A percentile compares a stretch with the other conserved stretches of the same genome.
Conservation (phyloP, 2,888 invertebrate species). For the Eupithecia tripunctaria region DNA sequence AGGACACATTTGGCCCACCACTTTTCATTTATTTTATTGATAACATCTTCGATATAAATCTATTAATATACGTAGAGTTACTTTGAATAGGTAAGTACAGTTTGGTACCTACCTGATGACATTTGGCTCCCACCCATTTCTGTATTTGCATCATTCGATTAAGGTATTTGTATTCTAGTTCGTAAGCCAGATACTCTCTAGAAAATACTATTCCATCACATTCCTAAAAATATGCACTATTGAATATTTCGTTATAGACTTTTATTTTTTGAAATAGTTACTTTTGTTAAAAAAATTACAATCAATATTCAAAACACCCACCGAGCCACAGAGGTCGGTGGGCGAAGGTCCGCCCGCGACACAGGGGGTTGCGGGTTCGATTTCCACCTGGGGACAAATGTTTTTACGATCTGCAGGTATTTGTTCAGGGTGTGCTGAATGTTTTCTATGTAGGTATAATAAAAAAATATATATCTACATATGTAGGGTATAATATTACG, state of each 20-base stretch:
- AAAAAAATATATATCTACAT: no score
- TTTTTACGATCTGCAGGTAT: no score
- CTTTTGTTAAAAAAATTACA: background rate
- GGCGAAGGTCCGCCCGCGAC: no score
- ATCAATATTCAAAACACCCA: no score
- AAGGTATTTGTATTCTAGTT: conserved; percentile 49
- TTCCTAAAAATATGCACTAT: conserved; percentile 52
- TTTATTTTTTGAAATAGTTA: background rate
- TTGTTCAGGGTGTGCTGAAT: no score
- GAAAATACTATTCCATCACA: conserved; percentile 66
- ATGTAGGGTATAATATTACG: no score
- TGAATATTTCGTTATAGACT: no score
- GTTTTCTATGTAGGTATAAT: no score
- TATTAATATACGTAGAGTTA: background rate
- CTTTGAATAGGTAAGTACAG: background rate
- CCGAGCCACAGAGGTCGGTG: no score
- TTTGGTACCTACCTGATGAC: conserved; percentile 57
- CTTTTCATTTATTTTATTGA: background rate
- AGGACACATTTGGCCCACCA: background rate
- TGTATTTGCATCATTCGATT: conserved; percentile 62
- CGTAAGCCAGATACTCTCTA: conserved; percentile 66
- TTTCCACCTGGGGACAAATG: no score
- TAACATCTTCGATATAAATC: background rate
- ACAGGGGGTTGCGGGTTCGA: no score
- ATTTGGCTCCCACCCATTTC: conserved; percentile 67